These are phyloP conservation scores for Drosophila austrosaltans DNA, from an alignment of 2,888 invertebrate genomes.

Conservation along the genomic window DNA sequence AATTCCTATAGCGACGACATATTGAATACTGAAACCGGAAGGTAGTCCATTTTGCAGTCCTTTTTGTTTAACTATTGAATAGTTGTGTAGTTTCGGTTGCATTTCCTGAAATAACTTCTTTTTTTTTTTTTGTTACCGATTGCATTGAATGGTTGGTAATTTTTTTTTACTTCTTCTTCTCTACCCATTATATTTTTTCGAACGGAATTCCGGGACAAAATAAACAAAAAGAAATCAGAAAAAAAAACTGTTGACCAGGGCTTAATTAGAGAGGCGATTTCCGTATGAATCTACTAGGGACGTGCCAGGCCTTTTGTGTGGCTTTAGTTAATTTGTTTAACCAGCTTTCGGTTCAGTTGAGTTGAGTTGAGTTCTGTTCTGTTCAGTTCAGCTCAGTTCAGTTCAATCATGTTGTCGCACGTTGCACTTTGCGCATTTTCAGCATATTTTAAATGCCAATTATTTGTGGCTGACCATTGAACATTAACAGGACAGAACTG, in stretches of 20 bases:
- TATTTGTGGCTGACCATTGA: conserved; percentile 66
- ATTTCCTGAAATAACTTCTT: neutral
- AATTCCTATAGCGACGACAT: neutral
- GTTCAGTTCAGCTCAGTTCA: neutral
- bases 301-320: conserved; percentile 48
- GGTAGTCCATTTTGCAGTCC: neutral
- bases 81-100: neutral
- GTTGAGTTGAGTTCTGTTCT: too few species aligned
- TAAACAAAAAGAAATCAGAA: conserved; percentile 1
- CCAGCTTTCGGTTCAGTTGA: neutral
- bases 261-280: conserved; percentile 14
- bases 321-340: conserved; percentile 54
- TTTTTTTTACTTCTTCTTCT: neutral
- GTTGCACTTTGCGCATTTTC: conserved; percentile 65
- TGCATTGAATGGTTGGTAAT: neutral
- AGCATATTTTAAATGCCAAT: conserved; percentile 74
- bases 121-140: neutral
- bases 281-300: conserved; percentile 7
- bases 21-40: neutral
- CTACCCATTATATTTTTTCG: neutral
- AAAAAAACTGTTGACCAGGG: conserved; percentile 5
- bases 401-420: conserved; percentile 52
- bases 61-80: neutral
- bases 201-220: neutral
- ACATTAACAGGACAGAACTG: conserved; percentile 52